Conservation (phyloP, 2,113 vertebrate species). For the Etia nguti region DNA sequence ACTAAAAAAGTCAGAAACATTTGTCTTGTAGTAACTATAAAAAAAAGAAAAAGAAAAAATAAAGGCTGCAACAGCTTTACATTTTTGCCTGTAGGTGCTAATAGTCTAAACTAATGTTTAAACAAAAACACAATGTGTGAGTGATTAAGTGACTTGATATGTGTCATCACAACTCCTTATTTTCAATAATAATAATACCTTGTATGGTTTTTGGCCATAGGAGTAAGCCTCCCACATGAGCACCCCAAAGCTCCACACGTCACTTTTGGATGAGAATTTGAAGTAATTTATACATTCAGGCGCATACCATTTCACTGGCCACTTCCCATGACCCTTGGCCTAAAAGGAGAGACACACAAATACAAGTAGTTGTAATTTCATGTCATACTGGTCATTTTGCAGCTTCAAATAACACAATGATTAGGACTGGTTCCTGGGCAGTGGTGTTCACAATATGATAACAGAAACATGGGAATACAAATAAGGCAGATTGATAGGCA, state of each 20-base stretch:
- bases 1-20: not conserved
- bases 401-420: not conserved
- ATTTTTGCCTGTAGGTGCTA: not conserved
- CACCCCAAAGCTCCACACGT: conserved; percentile 98
- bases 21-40: not conserved
- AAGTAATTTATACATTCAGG: conserved; percentile 95
- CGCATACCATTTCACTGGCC: conserved; percentile 98
- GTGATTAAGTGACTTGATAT: not conserved
- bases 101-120: not conserved
- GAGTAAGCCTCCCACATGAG: conserved; percentile 98
- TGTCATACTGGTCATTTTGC: not conserved
- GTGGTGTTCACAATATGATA: not conserved
- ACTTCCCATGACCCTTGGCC: conserved; percentile 92
- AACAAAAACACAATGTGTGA: not conserved
- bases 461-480: not conserved
- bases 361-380: not conserved
- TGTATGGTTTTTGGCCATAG: conserved; percentile 91
- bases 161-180: not conserved
- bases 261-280: conserved; percentile 95
- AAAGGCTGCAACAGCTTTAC: not conserved
- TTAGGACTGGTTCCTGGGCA: not conserved
- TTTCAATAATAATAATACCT: conserved; percentile 66
- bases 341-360: conserved; percentile 38
- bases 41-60: not conserved
- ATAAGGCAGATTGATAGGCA: not conserved